Base-by-base conservation (phyloP, 2,888 invertebrate genomes). In the Nymphalis urticae region DNA sequence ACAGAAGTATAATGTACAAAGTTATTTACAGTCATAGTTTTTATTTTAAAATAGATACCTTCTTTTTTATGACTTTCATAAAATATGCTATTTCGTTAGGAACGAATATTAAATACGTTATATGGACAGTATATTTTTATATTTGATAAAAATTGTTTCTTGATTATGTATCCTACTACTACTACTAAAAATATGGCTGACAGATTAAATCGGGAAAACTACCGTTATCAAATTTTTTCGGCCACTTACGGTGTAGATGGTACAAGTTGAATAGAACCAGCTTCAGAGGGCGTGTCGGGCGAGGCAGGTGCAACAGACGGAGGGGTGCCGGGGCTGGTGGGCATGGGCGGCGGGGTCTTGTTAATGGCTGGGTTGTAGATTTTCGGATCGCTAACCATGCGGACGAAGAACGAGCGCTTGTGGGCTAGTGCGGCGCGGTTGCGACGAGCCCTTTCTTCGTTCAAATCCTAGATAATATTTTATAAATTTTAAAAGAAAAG, bases 321-420 rank as follows among this genome's bases (percentile, higher is more conserved):
- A 13, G 93, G 93, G 17, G 94, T 93, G 58, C 88, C 87, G 0
- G 94, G 92, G 58, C 94, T 93, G 32, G 94, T 89, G 68, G 94
- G 89, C 42, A 89, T 88, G 3, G 95, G 94, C 62, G 96, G 94
- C 62, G 95, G 93, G 0, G 95, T 94, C 88, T 96, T 96, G 83
- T 95, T 96, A 81, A 98, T 97, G 71, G 97, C 97, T 48, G 98
- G 97, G 91, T 98, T 97, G 93, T 98, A 98, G 80, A 98, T 97
- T 89, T 98, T 98, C 2, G 98, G 98, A 93, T 98, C 98, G 86
- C 97, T 97, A 73, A 98, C 98, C 98, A 98, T 98, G 62, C 98
- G 96, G 68, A 98, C 98, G 90, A 98, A 98, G 94, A 98, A 98
- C 17, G 98, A 98, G 64, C 98, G 95, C 89, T 98, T 98, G 88